These are phyloP conservation scores for Pungitius pungitius DNA, from an alignment of 2,113 vertebrate species.

Conservation along the genomic window DNA sequence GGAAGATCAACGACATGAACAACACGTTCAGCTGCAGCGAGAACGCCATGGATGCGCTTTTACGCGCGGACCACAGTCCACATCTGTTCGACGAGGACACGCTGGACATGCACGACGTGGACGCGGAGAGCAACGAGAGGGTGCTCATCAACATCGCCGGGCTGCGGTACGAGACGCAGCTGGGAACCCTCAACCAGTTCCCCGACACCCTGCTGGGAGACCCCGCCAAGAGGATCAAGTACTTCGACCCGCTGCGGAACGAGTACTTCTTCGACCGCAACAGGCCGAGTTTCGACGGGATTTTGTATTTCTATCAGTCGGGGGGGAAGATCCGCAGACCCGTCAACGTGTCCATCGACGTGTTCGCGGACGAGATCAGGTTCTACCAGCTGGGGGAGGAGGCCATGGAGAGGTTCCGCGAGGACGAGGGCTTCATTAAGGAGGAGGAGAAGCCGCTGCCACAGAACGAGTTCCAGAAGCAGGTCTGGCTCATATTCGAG, in stretches of 20 bases:
- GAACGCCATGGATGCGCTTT: slow-evolving; percentile 82
- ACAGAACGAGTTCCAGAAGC: slow-evolving; percentile 90
- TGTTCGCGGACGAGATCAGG: slow-evolving; percentile 93
- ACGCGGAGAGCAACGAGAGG: slow-evolving; percentile 82
- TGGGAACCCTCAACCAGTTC: slow-evolving; percentile 95
- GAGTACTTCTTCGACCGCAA: slow-evolving; percentile 99
- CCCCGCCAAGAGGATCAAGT: slow-evolving; percentile 90
- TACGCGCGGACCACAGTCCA: slow-evolving; percentile 83
- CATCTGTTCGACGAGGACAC: slow-evolving; percentile 83
- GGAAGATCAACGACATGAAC: slow-evolving; percentile 84
- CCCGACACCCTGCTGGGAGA: slow-evolving; percentile 93
- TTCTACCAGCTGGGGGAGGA: slow-evolving; percentile 96
- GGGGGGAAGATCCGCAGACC: slow-evolving; percentile 92
- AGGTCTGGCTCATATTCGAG: slow-evolving; percentile 98
- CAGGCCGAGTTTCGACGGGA: slow-evolving; percentile 95
- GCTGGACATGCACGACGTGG: slow-evolving; percentile 79
- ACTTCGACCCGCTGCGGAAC: slow-evolving; percentile 95
- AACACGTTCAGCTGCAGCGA: slow-evolving; percentile 80
- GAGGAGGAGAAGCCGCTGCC: slow-evolving; percentile 94
- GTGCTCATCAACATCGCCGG: slow-evolving; percentile 96
- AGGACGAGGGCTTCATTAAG: slow-evolving; percentile 94
- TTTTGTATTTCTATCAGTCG: slow-evolving; percentile 96
- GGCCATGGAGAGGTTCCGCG: slow-evolving; percentile 92
- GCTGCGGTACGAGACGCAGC: slow-evolving; percentile 93
- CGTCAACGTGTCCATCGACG: slow-evolving; percentile 93